A percentile compares a stretch with the other conserved stretches of the same genome.
These are phyloP conservation scores for Scaptomyza flava DNA, from an alignment of 2,888 invertebrate species.

Conservation along the genomic window DNA sequence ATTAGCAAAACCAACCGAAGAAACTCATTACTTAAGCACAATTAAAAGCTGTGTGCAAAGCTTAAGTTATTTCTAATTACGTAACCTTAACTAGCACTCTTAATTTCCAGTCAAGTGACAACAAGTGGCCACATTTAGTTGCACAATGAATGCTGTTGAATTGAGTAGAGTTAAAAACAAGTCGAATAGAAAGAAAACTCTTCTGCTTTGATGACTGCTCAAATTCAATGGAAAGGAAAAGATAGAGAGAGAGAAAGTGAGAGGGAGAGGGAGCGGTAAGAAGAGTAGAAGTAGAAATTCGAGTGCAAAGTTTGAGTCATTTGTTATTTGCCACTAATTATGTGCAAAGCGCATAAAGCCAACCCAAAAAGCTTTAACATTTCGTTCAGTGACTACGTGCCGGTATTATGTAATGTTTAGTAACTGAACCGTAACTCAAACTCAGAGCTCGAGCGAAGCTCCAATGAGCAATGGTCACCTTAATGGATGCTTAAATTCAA, in stretches of 20 bases:
- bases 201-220: constrained; percentile 39
- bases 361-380: constrained; percentile 28
- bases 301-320: constrained; percentile 65
- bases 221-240: constrained; percentile 17
- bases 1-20: neutral
- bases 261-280: too few species aligned
- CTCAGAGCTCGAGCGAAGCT: constrained; percentile 14
- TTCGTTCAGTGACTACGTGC: constrained; percentile 53
- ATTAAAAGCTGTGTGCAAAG: constrained; percentile 1
- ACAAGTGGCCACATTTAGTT: constrained; percentile 26
- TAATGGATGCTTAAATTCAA: constrained; percentile 18
- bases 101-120: constrained; percentile 41
- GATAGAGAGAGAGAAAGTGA: neutral
- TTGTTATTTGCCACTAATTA: constrained; percentile 72
- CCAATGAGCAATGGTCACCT: constrained; percentile 49
- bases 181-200: constrained; percentile 22
- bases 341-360: constrained; percentile 67
- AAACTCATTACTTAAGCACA: constrained; percentile 2
- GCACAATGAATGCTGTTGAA: constrained; percentile 1
- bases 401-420: constrained; percentile 49
- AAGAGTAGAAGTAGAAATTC: constrained; percentile 1
- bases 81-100: constrained; percentile 10
- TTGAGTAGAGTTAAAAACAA: constrained; percentile 10
- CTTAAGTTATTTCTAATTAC: constrained; percentile 8
- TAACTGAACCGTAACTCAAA: neutral